Percentiles rank a stretch among this genome's conserved stretches.
These are phyloP conservation scores for Drosophila sechellia DNA, from an alignment of 1,140 invertebrate genomes.

Conservation along the genomic window DNA sequence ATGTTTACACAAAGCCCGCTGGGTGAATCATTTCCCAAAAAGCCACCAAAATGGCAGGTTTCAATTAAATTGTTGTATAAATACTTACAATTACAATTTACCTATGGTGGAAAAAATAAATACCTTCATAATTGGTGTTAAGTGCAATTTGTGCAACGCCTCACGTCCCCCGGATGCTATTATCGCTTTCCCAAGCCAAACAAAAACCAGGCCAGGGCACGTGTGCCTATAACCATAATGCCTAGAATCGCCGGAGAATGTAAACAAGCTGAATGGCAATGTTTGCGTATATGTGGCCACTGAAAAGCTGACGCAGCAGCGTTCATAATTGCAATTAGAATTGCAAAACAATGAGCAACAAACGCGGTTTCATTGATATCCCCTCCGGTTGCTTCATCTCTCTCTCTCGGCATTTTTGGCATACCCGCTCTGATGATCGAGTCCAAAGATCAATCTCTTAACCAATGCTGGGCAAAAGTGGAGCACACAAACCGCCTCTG, in stretches of 20 bases:
- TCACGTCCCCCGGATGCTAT: slow-evolving; percentile 43
- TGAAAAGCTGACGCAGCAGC: not conserved
- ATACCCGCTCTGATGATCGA: slow-evolving; percentile 61
- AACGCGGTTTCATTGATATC: not conserved
- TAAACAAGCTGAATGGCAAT: not conserved
- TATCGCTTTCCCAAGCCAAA: slow-evolving; percentile 34
- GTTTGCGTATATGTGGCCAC: slow-evolving; percentile 3
- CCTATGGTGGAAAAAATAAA: slow-evolving; percentile 5
- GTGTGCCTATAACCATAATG: slow-evolving; percentile 20
- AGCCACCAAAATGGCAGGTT: no score
- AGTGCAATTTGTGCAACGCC: slow-evolving; percentile 30
- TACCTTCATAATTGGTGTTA: slow-evolving; percentile 15
- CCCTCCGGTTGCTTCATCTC: slow-evolving; percentile 6
- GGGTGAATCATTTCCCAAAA: not conserved
- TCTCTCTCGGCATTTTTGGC: slow-evolving; percentile 13
- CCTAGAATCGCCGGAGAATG: slow-evolving; percentile 20
- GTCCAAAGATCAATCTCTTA: slow-evolving; percentile 66
- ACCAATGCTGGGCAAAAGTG: slow-evolving; percentile 54
- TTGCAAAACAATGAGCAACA: slow-evolving; percentile 24
- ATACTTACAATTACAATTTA: not conserved
- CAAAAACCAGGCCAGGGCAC: slow-evolving; percentile 31
- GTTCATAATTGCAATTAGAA: slow-evolving; percentile 32
- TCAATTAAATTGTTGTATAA: no score
- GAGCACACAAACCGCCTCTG: slow-evolving; percentile 29
- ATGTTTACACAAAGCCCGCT: no score